Evolutionary conservation across 2,797 vertebrate species (phyloP).

Genomic region (Rhinatrema bivittatum): DNA sequence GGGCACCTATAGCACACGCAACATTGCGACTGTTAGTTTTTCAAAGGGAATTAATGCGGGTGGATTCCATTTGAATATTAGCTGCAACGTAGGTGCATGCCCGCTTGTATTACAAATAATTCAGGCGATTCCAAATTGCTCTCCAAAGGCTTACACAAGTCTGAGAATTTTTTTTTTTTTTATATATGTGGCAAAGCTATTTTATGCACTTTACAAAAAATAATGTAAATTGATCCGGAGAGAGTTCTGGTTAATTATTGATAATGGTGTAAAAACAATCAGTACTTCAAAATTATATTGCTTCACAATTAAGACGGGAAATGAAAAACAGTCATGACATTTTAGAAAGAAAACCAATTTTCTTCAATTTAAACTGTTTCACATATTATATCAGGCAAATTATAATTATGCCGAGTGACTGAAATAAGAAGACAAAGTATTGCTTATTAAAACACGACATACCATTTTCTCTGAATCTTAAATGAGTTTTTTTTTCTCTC

Average conservation of each 20-base stretch:
- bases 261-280: slow-evolving; percentile 54
- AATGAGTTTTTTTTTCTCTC: slow-evolving; percentile 19
- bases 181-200: slow-evolving; percentile 39
- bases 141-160: slow-evolving; percentile 2
- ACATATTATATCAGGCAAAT: slow-evolving; percentile 55
- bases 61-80: slow-evolving; percentile 13
- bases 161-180: slow-evolving; percentile 21
- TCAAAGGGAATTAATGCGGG: slow-evolving; percentile 7
- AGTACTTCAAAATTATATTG: slow-evolving; percentile 46
- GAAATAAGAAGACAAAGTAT: slow-evolving; percentile 43
- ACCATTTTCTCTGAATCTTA: slow-evolving; percentile 42
- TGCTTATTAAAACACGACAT: slow-evolving; percentile 44
- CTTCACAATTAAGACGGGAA: slow-evolving; percentile 42
- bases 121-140: slow-evolving; percentile 3
- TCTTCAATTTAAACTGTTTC: slow-evolving; percentile 57
- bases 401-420: slow-evolving; percentile 55
- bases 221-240: slow-evolving; percentile 50
- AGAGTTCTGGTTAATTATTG: slow-evolving; percentile 53
- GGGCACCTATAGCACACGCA: too few relatives aligned
- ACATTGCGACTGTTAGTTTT: slow-evolving; percentile 11
- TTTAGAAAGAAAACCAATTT: slow-evolving; percentile 63
- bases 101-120: background rate
- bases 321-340: slow-evolving; percentile 69
- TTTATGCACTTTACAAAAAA: slow-evolving; percentile 48
- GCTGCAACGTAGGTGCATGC: slow-evolving; percentile 13